Evolutionary conservation across 2,113 vertebrate genomes (phyloP).

Genomic region (Notothenia coriiceps): DNA sequence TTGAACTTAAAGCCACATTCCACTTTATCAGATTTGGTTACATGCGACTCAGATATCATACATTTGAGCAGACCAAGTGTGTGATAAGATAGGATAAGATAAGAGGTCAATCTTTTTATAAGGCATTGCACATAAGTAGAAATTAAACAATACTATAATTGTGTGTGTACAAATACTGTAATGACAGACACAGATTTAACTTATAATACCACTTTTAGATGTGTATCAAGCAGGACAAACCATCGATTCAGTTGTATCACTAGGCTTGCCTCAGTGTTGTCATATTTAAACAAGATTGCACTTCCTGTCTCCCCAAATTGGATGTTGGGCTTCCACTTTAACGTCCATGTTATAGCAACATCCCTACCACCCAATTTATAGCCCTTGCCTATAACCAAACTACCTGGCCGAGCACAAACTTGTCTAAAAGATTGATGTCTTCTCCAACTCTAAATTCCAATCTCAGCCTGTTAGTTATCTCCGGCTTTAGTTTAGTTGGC

Average conservation of each 20-base stretch:
- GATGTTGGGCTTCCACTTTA: conserved; percentile 49
- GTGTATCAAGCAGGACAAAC: conserved; percentile 1
- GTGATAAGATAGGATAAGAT: too few species aligned
- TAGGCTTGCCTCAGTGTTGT: conserved; percentile 1
- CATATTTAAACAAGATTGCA: conserved; percentile 53
- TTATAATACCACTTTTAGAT: not conserved
- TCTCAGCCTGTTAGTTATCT: conserved; percentile 77
- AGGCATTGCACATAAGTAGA: too few species aligned
- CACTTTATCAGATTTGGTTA: not conserved
- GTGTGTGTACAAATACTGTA: not conserved
- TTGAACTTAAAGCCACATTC: not conserved
- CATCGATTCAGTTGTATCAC: conserved; percentile 19
- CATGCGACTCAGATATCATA: not conserved
- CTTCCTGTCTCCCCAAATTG: conserved; percentile 52
- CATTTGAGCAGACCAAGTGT: too few species aligned
- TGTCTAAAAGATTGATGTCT: conserved; percentile 75
- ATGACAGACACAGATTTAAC: not conserved
- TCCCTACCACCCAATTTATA: conserved; percentile 67
- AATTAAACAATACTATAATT: too few species aligned
- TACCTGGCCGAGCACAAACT: conserved; percentile 73
- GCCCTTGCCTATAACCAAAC: conserved; percentile 49
- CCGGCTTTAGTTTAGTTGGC: conserved; percentile 73
- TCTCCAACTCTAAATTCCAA: conserved; percentile 76
- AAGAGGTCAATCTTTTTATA: too few species aligned
- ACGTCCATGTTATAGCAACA: conserved; percentile 48